Base-by-base conservation (phyloP, 2,113 vertebrate genomes). In the Pao palembangensis region DNA sequence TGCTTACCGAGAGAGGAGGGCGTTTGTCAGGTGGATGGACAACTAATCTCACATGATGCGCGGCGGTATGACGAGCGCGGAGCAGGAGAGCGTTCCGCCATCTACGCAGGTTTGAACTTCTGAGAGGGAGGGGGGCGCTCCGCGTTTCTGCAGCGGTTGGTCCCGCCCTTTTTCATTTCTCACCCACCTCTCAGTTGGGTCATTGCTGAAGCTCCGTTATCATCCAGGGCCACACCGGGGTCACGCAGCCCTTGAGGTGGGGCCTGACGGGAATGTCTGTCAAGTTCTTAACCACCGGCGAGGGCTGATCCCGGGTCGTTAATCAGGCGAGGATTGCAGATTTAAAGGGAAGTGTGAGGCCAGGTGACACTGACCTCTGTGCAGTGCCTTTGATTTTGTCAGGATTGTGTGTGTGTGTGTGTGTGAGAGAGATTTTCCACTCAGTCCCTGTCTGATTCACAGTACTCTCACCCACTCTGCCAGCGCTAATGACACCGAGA, bases 401-500 rank as follows among this genome's bases (percentile, higher is more conserved):
- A 74, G 86, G 92, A 90, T 63, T 21, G 67, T 34, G 48, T 21
- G 53, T 88, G 88, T 90, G 88, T 88, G 86, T 88, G 90, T 90
- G 90, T 90, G 23, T 89, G 94, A 93, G 93, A 94, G 93, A 95
- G 34, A 38, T 12, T 2, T 38, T 38, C 34, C 34, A 38, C 34
- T 96, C 92, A 93, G 94, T 93, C 93, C 90, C 92, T 92, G 94
- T 93, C 93, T 94, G 93, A 95, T 95, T 96, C 93, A 95, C 84
- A 93, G 93, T 92, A 87, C 91, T 93, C 92, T 93, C 92, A 93
- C 93, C 89, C 91, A 88, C 92, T 92, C 90, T 93, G 92, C 93
- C 92, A 92, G 92, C 89, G 88, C 94, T 96, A 96, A 98, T 97
- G 95, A 97, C 94, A 96, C 94, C 76, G 93, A 94, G 93, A 94